Base-by-base conservation (phyloP, 1,140 invertebrate species). In the Steinernema khuongi region DNA sequence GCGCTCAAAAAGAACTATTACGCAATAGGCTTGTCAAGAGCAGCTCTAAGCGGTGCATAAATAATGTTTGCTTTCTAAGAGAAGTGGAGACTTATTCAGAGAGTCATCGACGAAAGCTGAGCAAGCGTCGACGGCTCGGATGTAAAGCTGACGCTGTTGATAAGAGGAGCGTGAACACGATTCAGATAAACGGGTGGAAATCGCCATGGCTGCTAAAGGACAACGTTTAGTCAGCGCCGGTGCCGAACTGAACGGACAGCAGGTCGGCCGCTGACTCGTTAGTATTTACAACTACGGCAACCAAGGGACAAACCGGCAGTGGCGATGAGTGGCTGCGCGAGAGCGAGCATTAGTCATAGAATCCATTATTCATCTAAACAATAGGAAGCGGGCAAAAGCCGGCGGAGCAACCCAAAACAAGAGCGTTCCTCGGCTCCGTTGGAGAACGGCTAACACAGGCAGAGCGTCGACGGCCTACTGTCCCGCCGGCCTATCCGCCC, bases 61-160 rank as follows among this genome's bases (percentile, higher is more conserved):
- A n/a, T 41, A 7, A 60, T 60, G 50, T 60, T 60, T 60, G 50
- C 50, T 14, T 60, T 60, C 14, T 60, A 60, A 60, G 50, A 14
- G 26, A 60, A 60, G 50, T 60, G 22, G 50, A 60, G 7, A n/a
- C 19, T 2, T n/a, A 41, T n/a, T n/a, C 7, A 7, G 7, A n/a
- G 7, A 7, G 36, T 41, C 36, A 41, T 41, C 36, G 36, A n/a
- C 36, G 7, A n/a, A n/a, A n/a, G n/a, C n/a, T n/a, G n/a, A n/a
- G n/a, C n/a, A n/a, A n/a, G n/a, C n/a, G n/a, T n/a, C n/a, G n/a
- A n/a, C n/a, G n/a, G n/a, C n/a, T n/a, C n/a, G n/a, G n/a, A n/a
- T n/a, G n/a, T n/a, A n/a, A n/a, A n/a, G n/a, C n/a, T n/a, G n/a
- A n/a, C n/a, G n/a, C n/a, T n/a, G n/a, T n/a, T n/a, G n/a, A n/a